Conservation (phyloP, 2,888 invertebrate species). For the Noctua comes region DNA sequence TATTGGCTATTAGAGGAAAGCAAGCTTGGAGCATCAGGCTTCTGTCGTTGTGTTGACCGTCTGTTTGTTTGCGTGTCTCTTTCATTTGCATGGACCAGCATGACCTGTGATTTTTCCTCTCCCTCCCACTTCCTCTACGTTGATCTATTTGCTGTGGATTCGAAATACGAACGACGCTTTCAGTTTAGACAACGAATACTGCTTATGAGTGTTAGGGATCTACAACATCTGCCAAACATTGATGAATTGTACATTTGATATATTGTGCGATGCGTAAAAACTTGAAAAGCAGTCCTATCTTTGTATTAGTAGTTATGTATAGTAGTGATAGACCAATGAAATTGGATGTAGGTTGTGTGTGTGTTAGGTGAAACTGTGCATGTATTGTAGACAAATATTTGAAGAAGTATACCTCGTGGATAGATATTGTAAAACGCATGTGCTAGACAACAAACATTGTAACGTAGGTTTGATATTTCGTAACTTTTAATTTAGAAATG, state of each 20-base stretch:
- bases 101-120: constrained; percentile 84
- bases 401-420: constrained; percentile 65
- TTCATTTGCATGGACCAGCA: constrained; percentile 90
- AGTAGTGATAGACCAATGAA: constrained; percentile 80
- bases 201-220: constrained; percentile 65
- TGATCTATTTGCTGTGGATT: constrained; percentile 77
- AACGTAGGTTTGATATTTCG: constrained; percentile 51
- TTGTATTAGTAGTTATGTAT: constrained; percentile 73
- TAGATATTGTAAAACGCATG: constrained; percentile 75
- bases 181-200: constrained; percentile 60
- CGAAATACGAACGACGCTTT: constrained; percentile 74
- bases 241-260: constrained; percentile 54
- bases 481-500: constrained; percentile 48
- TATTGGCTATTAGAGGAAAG: constrained; percentile 82
- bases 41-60: constrained; percentile 87
- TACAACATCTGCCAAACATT: constrained; percentile 53
- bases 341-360: constrained; percentile 81
- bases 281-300: constrained; percentile 73
- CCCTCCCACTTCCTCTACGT: constrained; percentile 78
- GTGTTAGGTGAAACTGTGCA: constrained; percentile 85
- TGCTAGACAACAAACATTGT: constrained; percentile 63
- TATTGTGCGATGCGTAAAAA: constrained; percentile 73
- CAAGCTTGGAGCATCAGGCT: constrained; percentile 87
- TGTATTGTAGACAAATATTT: constrained; percentile 77
- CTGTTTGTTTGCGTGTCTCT: constrained; percentile 88